phyloP scores from a whole-genome alignment of 1,140 invertebrate genomes.

The Pomacea maculata region DNA sequence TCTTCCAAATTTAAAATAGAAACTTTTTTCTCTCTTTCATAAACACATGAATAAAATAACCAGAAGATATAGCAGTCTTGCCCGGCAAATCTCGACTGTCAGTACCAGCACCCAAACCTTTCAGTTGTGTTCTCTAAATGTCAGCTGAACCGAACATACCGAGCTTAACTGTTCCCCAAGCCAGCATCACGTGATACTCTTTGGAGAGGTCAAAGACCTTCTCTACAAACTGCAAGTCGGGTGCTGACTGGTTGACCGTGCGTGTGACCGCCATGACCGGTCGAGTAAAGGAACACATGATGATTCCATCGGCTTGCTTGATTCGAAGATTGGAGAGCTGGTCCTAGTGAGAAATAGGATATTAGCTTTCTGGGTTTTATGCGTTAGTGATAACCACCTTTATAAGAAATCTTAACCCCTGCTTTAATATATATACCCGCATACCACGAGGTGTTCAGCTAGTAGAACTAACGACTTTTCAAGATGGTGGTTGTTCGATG shows the following conservation, averaged over 20 bases:
- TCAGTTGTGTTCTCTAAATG: too few relatives aligned
- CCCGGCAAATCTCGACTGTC: too few relatives aligned
- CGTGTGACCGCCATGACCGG: constrained; percentile 11
- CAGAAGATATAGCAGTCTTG: too few relatives aligned
- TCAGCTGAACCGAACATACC: not conserved
- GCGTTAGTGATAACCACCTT: too few relatives aligned
- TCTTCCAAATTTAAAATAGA: too few relatives aligned
- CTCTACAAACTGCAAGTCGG: constrained; percentile 9
- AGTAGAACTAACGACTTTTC: too few relatives aligned
- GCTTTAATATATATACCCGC: not conserved
- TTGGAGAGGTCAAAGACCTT: constrained; percentile 17
- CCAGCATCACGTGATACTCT: constrained; percentile 27
- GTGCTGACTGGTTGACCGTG: constrained; percentile 4
- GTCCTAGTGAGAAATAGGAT: constrained; percentile 6
- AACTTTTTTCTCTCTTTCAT: too few relatives aligned
- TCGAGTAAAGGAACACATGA: constrained; percentile 17
- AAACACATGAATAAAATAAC: too few relatives aligned
- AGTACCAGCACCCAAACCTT: too few relatives aligned
- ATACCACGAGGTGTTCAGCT: too few relatives aligned
- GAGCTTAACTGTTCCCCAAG: constrained; percentile 24
- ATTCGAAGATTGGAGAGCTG: constrained; percentile 8
- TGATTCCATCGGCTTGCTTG: not conserved
- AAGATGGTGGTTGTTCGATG: not conserved
- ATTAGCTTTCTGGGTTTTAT: not conserved
- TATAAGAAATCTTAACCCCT: too few relatives aligned